Base-by-base conservation (phyloP, 2,113 vertebrate species). In the Propithecus coquereli region DNA sequence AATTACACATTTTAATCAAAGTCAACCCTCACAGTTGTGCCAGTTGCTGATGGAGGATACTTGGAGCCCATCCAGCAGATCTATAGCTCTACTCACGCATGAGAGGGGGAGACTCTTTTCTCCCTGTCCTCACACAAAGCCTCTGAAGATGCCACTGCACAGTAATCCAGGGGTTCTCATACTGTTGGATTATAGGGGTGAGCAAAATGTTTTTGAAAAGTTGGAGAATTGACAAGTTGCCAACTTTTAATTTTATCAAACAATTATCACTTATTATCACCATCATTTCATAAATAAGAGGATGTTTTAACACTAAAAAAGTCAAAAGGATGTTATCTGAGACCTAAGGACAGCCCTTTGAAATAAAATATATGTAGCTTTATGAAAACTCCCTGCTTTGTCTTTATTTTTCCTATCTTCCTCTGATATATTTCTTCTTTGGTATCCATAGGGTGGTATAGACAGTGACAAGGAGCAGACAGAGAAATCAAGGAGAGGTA, bases 171-270 rank as follows among this genome's bases (percentile, higher is more conserved):
- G 8, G 32, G 8, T 47, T 34, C 79, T 65, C 22, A 45, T 25
- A 8, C 34, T 54, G 25, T 25, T 43, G 43, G 66, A 13, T 74
- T 63, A 74, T 27, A 47, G 27, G 45, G 14, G 6, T 5, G 40
- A 54, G 87, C 52, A 20, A 92, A 57, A n/a, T n/a, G 4, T 14
- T 27, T 93, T 90, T 77, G 5, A 23, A n/a, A 86, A 86, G 8
- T 47, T 86, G 45, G 43, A 1, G 4, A 68, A 84, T 40, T 61
- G 65, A 79, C 30, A 34, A 45, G 17, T 70, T 86, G 37, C 25
- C 40, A 50, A 83, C 20, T 95, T 90, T 90, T 80, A 79, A 91
- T 95, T 84, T 84, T 87, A 45, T 37, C 12, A 16, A 91, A 88
- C 25, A 74, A 50, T 82, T 6, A 23, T 27, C 8, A 30, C 4